phyloP scores from a whole-genome alignment of 2,113 vertebrate genomes.

The Cynoglossus semilaevis region DNA sequence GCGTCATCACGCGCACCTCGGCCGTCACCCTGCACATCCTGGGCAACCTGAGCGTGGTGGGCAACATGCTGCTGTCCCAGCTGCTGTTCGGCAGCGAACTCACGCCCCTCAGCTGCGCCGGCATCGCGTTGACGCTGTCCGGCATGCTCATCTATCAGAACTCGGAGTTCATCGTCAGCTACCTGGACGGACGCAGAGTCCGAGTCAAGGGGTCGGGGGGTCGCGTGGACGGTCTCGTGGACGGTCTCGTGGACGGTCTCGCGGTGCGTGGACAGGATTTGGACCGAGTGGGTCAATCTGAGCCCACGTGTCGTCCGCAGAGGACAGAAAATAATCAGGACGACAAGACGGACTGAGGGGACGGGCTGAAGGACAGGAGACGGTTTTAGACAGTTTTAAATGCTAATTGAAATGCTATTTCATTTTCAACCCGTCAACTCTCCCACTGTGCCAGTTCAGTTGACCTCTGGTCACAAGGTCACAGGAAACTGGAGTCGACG shows the following conservation, averaged over 20 bases:
- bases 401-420: no score
- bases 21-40: slow-evolving; percentile 95
- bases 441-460: slow-evolving; percentile 62
- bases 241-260: slow-evolving; percentile 6
- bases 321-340: slow-evolving; percentile 29
- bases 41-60: slow-evolving; percentile 90
- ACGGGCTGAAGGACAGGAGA: slow-evolving; percentile 18
- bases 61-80: slow-evolving; percentile 88
- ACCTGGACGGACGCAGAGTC: slow-evolving; percentile 68
- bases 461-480: slow-evolving; percentile 37
- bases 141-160: slow-evolving; percentile 95
- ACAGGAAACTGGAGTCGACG: no score
- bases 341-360: slow-evolving; percentile 62
- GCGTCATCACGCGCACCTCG: slow-evolving; percentile 90
- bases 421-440: slow-evolving; percentile 13
- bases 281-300: slow-evolving; percentile 1
- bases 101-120: slow-evolving; percentile 85
- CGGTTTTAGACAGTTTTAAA: no score
- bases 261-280: neutral
- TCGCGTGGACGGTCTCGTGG: slow-evolving; percentile 7
- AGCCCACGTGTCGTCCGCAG: slow-evolving; percentile 27
- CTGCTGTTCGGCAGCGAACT: slow-evolving; percentile 87
- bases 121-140: slow-evolving; percentile 83
- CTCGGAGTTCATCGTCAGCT: slow-evolving; percentile 79
- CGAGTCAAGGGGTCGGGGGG: slow-evolving; percentile 11